phyloP scores from a whole-genome alignment of 1,140 invertebrate genomes.

The Hermetia illucens region DNA sequence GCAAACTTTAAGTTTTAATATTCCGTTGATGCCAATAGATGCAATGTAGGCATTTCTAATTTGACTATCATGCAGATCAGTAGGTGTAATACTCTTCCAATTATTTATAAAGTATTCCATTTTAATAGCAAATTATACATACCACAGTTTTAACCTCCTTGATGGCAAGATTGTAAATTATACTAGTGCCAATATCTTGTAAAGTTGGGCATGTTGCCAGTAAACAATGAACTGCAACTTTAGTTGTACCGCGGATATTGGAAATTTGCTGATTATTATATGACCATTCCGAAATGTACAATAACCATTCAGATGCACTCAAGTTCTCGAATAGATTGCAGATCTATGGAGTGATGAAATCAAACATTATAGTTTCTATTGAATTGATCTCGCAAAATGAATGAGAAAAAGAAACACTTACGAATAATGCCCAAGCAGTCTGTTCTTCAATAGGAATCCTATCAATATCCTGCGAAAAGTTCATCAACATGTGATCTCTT shows the following conservation, averaged over 20 bases:
- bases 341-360: too few relatives aligned
- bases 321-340: conserved; percentile 84
- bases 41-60: too few relatives aligned
- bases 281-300: conserved; percentile 86
- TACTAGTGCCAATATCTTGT: conserved; percentile 67
- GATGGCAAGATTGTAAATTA: conserved; percentile 81
- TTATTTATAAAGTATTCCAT: too few relatives aligned
- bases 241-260: conserved; percentile 81
- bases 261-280: conserved; percentile 57
- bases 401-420: conserved; percentile 46
- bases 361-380: too few relatives aligned
- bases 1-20: too few relatives aligned
- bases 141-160: conserved; percentile 97
- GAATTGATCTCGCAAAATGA: too few relatives aligned
- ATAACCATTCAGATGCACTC: conserved; percentile 79
- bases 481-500: conserved; percentile 77
- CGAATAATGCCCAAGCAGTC: conserved; percentile 62
- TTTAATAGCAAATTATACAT: conserved; percentile 43
- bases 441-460: conserved; percentile 61
- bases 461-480: conserved; percentile 74
- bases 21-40: too few relatives aligned
- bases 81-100: too few relatives aligned
- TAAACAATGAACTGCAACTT: conserved; percentile 75
- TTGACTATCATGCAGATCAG: too few relatives aligned
- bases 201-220: conserved; percentile 56